Percentiles rank a stretch among this genome's conserved stretches.
phyloP scores from a whole-genome alignment of 2,888 invertebrate genomes.

The Patella caerulea region DNA sequence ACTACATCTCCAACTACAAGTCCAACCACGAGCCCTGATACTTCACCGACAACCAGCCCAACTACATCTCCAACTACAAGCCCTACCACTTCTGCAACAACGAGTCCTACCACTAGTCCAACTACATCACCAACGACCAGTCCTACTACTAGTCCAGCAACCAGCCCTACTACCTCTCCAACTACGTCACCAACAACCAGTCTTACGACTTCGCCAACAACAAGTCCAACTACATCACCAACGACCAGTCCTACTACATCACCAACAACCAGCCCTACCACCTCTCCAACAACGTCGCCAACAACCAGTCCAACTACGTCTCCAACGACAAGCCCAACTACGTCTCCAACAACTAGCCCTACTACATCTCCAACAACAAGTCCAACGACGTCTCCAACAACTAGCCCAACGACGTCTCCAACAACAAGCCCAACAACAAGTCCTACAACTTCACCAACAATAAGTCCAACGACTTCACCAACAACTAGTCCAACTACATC shows the following conservation, averaged over 20 bases:
- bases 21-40: not conserved
- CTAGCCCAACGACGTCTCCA: not conserved
- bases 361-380: not conserved
- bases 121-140: not conserved
- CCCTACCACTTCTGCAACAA: too few species aligned
- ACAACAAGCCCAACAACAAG: not conserved
- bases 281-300: not conserved
- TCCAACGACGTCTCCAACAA: not conserved
- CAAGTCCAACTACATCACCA: too few species aligned
- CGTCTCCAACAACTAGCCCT: not conserved
- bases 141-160: not conserved
- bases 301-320: not conserved
- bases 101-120: not conserved
- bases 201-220: not conserved
- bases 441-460: not conserved
- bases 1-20: not conserved
- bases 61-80: not conserved
- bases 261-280: too few species aligned
- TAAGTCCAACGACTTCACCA: not conserved
- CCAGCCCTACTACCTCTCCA: not conserved
- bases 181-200: not conserved
- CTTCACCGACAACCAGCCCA: not conserved
- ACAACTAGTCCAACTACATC: not conserved
- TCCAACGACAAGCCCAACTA: not conserved
- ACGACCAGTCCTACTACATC: too few species aligned